Base-by-base conservation (phyloP, 2,113 vertebrate genomes). In the Nothobranchius furzeri region DNA sequence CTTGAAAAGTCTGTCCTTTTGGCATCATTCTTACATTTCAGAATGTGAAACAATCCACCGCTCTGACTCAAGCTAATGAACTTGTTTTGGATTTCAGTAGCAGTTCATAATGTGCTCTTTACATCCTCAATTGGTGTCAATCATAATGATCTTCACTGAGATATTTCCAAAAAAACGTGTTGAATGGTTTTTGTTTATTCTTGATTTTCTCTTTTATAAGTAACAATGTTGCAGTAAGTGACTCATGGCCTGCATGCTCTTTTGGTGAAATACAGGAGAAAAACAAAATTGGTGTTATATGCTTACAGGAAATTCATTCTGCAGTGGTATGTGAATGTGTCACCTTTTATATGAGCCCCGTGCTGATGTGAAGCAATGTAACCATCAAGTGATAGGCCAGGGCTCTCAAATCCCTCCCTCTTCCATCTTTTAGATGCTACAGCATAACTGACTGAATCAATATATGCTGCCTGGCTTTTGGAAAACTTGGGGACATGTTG, bases 271-370 rank as follows among this genome's bases (percentile, higher is more conserved):
- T 45, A 70, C 64, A 68, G 63, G 48, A 48, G 74, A 52, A 47
- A 52, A 68, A 48, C 37, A 52, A 68, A 61, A 74, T 48, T 53
- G 61, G 25, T 46, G 47, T 12, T 12, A 30, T 60, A 48, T 65
- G 30, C 75, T 60, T 43, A 25, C 54, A 64, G 64, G 49, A 73
- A 61, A 71, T 72, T 69, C 68, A 76, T 62, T 70, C 54, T 59
- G 40, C 73, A 70, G 58, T 59, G 63, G 20, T 74, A 83, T 82
- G 66, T 78, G 64, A 82, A 68, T 69, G 60, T 64, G 54, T 42
- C 46, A n/a, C 64, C 69, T 60, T 63, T 64, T 79, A 56, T 48
- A 37, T 4, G 40, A 73, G 60, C 73, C 65, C 48, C 61, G 54
- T 59, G 40, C 60, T n/a, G 57, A 64, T 73, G 49, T 59, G 52